Evolutionary conservation across 2,888 invertebrate genomes (phyloP).

Genomic region (Drosophila limbata): DNA sequence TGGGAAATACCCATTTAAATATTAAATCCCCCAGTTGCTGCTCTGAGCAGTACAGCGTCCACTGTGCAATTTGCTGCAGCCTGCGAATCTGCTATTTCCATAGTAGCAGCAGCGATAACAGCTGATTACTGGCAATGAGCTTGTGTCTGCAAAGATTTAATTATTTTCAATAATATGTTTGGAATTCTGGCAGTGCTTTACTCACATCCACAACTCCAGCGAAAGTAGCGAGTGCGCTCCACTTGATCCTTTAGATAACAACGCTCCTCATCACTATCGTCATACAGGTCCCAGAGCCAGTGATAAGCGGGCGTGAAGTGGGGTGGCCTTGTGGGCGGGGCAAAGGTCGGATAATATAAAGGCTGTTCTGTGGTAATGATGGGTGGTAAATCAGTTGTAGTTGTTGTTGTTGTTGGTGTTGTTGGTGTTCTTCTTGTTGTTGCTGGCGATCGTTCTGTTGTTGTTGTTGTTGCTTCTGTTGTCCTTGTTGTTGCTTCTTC

Average conservation of each 20-base stretch:
- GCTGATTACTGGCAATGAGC: conserved; percentile 39
- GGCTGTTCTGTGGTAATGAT: not conserved
- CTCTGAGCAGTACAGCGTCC: conserved; percentile 40
- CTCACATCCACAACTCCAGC: conserved; percentile 64
- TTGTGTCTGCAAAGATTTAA: conserved; percentile 43
- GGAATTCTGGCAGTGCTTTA: not conserved
- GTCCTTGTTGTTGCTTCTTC: conserved; percentile 20
- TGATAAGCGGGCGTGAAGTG: conserved; percentile 14
- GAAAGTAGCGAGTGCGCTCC: conserved; percentile 37
- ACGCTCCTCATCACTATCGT: conserved; percentile 1
- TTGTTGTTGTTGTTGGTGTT: conserved; percentile 19
- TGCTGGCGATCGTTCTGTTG: conserved; percentile 11
- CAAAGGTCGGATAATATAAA: conserved; percentile 16
- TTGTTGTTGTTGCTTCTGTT: conserved; percentile 13
- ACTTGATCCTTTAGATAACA: conserved; percentile 72
- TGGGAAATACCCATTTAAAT: conserved; percentile 10
- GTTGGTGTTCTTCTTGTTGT: conserved; percentile 12
- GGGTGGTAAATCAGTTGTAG: not conserved
- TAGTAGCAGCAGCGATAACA: conserved; percentile 78
- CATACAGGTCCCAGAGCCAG: conserved; percentile 35
- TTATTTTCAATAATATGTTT: not conserved
- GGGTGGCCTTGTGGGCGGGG: conserved; percentile 23
- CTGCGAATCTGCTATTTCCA: conserved; percentile 56
- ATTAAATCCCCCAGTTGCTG: conserved; percentile 14
- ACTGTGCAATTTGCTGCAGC: conserved; percentile 64